Evolutionary conservation across 2,797 vertebrate genomes (phyloP).

Genomic region (Otolemur crassicaudatus): DNA sequence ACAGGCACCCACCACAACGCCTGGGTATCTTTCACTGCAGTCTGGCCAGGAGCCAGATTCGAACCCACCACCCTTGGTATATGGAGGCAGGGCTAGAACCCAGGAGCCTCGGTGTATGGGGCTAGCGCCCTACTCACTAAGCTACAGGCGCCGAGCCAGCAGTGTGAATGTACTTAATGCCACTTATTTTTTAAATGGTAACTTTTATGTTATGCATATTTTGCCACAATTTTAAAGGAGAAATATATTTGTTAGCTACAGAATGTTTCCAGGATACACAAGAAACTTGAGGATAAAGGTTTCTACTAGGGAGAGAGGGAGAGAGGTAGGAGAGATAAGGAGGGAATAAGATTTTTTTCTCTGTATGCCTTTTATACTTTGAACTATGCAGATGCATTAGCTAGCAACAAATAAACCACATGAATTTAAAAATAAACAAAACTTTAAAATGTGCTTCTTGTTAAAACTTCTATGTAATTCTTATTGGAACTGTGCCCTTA

Average conservation of each 20-base stretch:
- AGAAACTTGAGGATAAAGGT: background rate
- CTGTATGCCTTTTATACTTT: background rate
- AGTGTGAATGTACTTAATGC: background rate
- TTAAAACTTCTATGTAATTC: conserved; percentile 41
- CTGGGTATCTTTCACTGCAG: no score
- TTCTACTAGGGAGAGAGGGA: background rate
- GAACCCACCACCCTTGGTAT: no score
- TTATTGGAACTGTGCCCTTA: background rate
- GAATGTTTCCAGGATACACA: background rate
- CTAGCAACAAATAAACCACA: background rate
- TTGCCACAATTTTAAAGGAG: background rate
- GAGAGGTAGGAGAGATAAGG: background rate
- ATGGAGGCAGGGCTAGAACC: no score
- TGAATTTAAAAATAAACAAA: conserved; percentile 30
- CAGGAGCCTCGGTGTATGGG: no score
- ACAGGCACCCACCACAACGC: no score
- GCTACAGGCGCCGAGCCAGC: no score
- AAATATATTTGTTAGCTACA: background rate
- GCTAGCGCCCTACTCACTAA: no score
- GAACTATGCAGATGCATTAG: background rate
- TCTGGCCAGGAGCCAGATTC: no score
- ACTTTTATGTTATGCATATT: background rate
- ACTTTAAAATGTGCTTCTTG: background rate
- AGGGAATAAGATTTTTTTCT: background rate
- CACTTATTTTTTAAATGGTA: background rate